These are phyloP conservation scores for Abrostola tripartita DNA, from an alignment of 2,888 invertebrate species.

Conservation along the genomic window DNA sequence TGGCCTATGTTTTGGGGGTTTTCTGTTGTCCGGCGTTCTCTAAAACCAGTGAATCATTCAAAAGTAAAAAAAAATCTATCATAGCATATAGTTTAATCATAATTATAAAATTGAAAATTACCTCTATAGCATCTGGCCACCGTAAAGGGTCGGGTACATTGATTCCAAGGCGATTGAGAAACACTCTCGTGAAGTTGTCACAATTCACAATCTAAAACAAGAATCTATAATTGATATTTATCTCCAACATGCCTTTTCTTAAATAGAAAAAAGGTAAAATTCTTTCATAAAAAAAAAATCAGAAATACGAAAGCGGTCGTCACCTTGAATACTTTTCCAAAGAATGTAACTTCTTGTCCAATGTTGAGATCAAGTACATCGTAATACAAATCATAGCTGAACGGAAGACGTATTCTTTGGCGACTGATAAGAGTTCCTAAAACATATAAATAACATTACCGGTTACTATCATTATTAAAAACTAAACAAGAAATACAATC, in stretches of 20 bases:
- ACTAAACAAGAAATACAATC: too few species aligned
- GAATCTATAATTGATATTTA: too few species aligned
- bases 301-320: not conserved
- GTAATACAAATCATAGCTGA: conserved; percentile 92
- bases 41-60: conserved; percentile 60
- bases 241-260: too few species aligned
- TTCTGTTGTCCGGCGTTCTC: conserved; percentile 66
- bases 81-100: not conserved
- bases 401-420: conserved; percentile 93
- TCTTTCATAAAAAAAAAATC: not conserved
- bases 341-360: conserved; percentile 93
- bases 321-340: conserved; percentile 91
- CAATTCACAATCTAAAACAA: conserved; percentile 92
- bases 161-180: conserved; percentile 95
- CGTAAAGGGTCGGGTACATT: conserved; percentile 91
- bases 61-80: not conserved
- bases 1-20: conserved; percentile 87
- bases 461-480: too few species aligned
- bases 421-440: conserved; percentile 94
- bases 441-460: conserved; percentile 5
- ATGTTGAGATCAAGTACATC: conserved; percentile 96
- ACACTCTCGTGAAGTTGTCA: conserved; percentile 95
- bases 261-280: not conserved
- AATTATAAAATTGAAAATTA: conserved; percentile 43
- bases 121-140: conserved; percentile 80